Percentiles rank a stretch among this genome's conserved stretches.
These are phyloP conservation scores for Lonchura striata DNA, from an alignment of 2,113 vertebrate species.

Conservation along the genomic window DNA sequence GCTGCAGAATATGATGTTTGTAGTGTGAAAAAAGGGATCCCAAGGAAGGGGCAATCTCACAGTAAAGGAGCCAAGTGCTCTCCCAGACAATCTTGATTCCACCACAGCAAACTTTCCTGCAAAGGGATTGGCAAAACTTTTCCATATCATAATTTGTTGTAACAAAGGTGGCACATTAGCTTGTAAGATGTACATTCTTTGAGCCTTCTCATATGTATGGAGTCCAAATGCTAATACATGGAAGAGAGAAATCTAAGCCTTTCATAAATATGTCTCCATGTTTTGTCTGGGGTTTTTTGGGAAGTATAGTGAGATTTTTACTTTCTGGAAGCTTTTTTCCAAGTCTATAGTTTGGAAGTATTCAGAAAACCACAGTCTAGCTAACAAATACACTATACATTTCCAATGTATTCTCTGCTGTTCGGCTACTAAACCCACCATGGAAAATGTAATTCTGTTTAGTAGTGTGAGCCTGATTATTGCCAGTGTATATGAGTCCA, in stretches of 20 bases:
- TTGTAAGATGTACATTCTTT: neutral
- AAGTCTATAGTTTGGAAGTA: neutral
- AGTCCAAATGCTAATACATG: neutral
- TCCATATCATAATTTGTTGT: neutral
- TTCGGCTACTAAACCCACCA: neutral
- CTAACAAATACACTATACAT: neutral
- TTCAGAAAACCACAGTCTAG: conserved; percentile 23
- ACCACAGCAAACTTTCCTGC: neutral
- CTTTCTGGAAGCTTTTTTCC: conserved; percentile 33
- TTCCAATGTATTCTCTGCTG: neutral
- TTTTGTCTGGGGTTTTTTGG: neutral
- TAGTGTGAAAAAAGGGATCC: neutral
- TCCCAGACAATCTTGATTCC: neutral
- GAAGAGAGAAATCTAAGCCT: neutral
- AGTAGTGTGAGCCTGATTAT: neutral
- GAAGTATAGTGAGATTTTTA: neutral
- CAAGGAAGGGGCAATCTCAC: neutral
- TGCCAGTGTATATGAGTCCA: neutral
- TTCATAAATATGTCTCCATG: neutral
- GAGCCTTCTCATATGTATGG: neutral
- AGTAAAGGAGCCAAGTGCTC: neutral
- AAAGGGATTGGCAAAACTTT: neutral
- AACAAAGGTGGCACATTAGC: neutral
- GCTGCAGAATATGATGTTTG: neutral
- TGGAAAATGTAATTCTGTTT: neutral